These are phyloP conservation scores for Drosophila seguyi DNA, from an alignment of 1,140 invertebrate species.

Conservation along the genomic window DNA sequence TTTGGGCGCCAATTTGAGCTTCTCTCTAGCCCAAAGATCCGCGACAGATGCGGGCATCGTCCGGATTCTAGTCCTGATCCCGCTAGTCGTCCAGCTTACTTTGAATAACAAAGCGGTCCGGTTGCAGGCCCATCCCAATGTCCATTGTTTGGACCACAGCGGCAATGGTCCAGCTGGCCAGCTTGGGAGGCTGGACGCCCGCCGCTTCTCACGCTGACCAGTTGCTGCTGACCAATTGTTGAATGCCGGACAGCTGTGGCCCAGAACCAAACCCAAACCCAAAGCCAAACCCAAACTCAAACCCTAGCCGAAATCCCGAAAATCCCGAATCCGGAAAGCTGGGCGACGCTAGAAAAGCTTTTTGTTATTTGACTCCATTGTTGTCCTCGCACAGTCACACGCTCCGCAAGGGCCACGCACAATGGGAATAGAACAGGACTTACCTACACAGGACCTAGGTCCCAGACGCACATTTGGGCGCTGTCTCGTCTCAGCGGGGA, in stretches of 20 bases:
- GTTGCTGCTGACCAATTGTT: slow-evolving; percentile 45
- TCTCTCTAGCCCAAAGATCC: slow-evolving; percentile 8
- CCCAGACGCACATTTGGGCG: slow-evolving; percentile 29
- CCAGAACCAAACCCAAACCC: slow-evolving; percentile 2
- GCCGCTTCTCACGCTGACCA: slow-evolving; percentile 61
- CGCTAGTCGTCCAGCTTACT: slow-evolving; percentile 34
- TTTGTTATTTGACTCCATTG: slow-evolving; percentile 61
- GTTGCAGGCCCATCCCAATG: slow-evolving; percentile 5
- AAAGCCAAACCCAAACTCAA: neutral
- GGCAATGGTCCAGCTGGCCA: slow-evolving; percentile 25
- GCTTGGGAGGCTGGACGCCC: slow-evolving; percentile 63
- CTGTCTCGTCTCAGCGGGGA: slow-evolving; percentile 22
- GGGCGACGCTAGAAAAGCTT: slow-evolving; percentile 70
- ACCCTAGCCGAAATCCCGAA: neutral
- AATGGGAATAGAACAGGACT: slow-evolving; percentile 23
- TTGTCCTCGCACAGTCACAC: slow-evolving; percentile 32
- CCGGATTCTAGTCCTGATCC: slow-evolving; percentile 5
- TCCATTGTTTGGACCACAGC: slow-evolving; percentile 27
- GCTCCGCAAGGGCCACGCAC: slow-evolving; percentile 22
- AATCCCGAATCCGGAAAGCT: slow-evolving; percentile 42
- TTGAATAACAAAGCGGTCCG: slow-evolving; percentile 66
- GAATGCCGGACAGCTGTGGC: slow-evolving; percentile 31
- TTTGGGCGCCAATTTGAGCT: neutral
- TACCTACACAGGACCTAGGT: slow-evolving; percentile 10
- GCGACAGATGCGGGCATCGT: slow-evolving; percentile 29